A percentile compares a stretch with the other conserved stretches of the same genome.
phyloP scores from a whole-genome alignment of 2,888 invertebrate genomes.

The Aphidoletes aphidimyza region DNA sequence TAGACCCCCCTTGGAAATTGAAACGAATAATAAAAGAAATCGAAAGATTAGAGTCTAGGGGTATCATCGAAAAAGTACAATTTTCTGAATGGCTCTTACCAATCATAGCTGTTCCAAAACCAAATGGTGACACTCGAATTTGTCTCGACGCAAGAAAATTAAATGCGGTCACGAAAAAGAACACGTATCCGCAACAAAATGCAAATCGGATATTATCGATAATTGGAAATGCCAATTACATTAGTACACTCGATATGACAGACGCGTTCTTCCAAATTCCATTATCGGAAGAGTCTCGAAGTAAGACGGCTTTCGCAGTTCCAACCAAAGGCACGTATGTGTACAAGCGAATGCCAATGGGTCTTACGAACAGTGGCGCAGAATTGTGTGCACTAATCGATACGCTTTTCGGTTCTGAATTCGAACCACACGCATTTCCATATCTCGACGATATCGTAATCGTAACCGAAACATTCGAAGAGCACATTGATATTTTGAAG shows the following conservation, averaged over 20 bases:
- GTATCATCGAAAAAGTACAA: constrained; percentile 31
- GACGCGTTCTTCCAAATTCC: constrained; percentile 54
- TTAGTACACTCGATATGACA: background rate
- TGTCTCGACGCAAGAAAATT: constrained; percentile 13
- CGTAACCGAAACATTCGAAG: constrained; percentile 58
- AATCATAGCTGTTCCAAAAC: constrained; percentile 11
- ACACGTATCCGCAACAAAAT: background rate
- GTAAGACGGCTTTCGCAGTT: constrained; percentile 54
- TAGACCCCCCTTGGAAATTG: background rate
- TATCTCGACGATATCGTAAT: constrained; percentile 60
- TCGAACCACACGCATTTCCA: constrained; percentile 58
- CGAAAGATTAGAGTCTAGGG: background rate
- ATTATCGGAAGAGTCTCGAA: background rate
- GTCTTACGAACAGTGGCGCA: constrained; percentile 19
- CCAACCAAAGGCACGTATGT: background rate
- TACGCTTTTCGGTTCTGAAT: constrained; percentile 55
- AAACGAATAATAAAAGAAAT: background rate
- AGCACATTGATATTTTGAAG: constrained; percentile 58
- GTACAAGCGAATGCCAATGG: constrained; percentile 45
- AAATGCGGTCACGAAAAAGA: background rate
- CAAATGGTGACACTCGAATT: background rate
- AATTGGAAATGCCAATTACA: background rate
- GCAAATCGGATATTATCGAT: background rate
- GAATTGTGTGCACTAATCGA: constrained; percentile 56
- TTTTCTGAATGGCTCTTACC: constrained; percentile 19